phyloP scores from a whole-genome alignment of 1,140 invertebrate genomes.

The Megathymus violae region DNA sequence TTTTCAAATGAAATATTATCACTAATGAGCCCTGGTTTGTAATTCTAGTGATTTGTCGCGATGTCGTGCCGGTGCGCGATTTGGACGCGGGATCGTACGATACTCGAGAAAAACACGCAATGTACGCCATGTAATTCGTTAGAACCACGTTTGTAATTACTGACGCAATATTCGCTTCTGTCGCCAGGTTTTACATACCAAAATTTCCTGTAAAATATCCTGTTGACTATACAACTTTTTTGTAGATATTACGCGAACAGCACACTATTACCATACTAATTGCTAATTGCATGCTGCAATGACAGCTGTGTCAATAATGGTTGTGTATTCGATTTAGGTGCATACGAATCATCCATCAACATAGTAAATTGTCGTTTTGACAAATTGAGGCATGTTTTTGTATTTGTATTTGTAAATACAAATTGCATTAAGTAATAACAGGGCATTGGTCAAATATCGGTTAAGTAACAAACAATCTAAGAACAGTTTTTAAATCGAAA shows the following conservation, averaged over 20 bases:
- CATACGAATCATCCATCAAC: slow-evolving; percentile 27
- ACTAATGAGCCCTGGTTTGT: slow-evolving; percentile 66
- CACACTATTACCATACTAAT: slow-evolving; percentile 17
- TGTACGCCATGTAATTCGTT: slow-evolving; percentile 23
- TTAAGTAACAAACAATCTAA: no score
- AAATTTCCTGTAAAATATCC: background rate
- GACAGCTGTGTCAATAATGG: slow-evolving; percentile 14
- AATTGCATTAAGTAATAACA: slow-evolving; percentile 2
- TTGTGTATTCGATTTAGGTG: slow-evolving; percentile 5
- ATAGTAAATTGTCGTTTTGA: slow-evolving; percentile 28
- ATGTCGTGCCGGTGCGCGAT: slow-evolving; percentile 51
- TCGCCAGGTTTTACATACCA: background rate
- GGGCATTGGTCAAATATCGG: no score
- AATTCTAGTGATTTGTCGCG: slow-evolving; percentile 70
- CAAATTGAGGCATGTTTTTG: slow-evolving; percentile 16
- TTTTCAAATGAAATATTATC: slow-evolving; percentile 55
- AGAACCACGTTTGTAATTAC: background rate
- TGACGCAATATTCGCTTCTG: slow-evolving; percentile 38
- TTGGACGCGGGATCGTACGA: slow-evolving; percentile 49
- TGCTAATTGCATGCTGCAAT: slow-evolving; percentile 2
- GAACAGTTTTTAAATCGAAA: no score
- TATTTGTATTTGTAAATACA: slow-evolving; percentile 14
- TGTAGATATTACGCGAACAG: no score
- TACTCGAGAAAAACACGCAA: slow-evolving; percentile 34
- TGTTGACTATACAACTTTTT: no score